Base-by-base conservation (phyloP, 1,140 invertebrate genomes). In the Dolichoris vasculosae region DNA sequence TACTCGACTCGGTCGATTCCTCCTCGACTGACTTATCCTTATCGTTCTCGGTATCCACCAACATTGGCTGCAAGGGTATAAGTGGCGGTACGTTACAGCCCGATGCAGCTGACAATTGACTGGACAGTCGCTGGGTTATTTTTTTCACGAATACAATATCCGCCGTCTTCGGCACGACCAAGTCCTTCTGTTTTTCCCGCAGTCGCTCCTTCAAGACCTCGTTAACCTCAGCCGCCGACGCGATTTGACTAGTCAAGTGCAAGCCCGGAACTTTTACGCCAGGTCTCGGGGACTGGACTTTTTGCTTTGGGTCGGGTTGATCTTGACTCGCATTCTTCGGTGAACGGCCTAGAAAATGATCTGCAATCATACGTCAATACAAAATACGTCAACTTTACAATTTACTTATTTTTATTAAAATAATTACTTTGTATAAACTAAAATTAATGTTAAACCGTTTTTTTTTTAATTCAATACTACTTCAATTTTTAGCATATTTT, bases 71-170 rank as follows among this genome's bases (percentile, higher is more conserved):
- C 20, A 90, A 67, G 46, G 90, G 89, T 85, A 90, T 88, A 15
- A 91, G 86, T 32, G 84, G 87, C 26, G 91, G 88, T 30, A 90
- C 63, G 30, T 87, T 43, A 6, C 89, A 84, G 2, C 48, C 30
- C 8, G 89, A 84, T 6, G 89, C 87, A 11, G 90, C 89, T 15
- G 89, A 89, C 63, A 94, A 86, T 84, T 92, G 92, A 75, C 90
- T 93, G 7, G 93, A 93, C 38, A 94, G 86, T 85, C 93, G 89
- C 48, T 94, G 92, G 0, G 93, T 92, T 30, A 94, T 88, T 87
- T 94, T 94, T 86, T 93, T 94, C 0, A 94, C 90, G 85, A 94
- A 94, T 81, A 94, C 90, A 64, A 93, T 90, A 67, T 94, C 94
- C 9, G 91, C 90, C 4, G 89, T 91, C 23, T 91, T 90, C 0